Conservation (phyloP, 2,888 invertebrate genomes). For the Drosophila siamana region DNA sequence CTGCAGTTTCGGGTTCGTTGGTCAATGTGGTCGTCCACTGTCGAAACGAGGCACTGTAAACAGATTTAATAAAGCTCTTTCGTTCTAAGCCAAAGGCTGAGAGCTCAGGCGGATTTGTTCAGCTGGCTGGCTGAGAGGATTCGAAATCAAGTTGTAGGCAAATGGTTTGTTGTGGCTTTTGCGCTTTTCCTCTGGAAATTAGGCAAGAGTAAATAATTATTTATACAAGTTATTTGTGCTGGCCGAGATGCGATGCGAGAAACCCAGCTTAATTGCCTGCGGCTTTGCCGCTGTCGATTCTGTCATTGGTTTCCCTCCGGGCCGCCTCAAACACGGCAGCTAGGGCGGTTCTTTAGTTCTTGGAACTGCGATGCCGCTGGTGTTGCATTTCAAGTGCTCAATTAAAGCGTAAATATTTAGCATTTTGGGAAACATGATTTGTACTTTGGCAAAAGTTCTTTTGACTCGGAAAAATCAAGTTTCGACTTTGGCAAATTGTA, state of each 20-base stretch:
- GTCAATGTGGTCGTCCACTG: slow-evolving; percentile 64
- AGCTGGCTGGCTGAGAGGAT: background rate
- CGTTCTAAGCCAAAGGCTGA: background rate
- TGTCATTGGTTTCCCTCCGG: slow-evolving; percentile 35
- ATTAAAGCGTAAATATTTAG: slow-evolving; percentile 24
- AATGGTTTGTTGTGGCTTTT: slow-evolving; percentile 61
- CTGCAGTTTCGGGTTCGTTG: slow-evolving; percentile 55
- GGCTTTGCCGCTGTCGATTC: slow-evolving; percentile 49
- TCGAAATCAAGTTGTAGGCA: slow-evolving; percentile 51
- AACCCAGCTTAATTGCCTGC: slow-evolving; percentile 50
- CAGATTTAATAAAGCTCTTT: slow-evolving; percentile 56
- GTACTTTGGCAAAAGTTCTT: slow-evolving; percentile 2
- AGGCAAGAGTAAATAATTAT: slow-evolving; percentile 66
- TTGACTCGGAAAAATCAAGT: slow-evolving; percentile 20
- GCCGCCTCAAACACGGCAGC: background rate
- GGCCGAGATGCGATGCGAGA: slow-evolving; percentile 3
- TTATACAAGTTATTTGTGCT: slow-evolving; percentile 44
- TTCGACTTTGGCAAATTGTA: slow-evolving; percentile 35
- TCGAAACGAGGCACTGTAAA: slow-evolving; percentile 63
- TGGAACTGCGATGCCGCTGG: slow-evolving; percentile 4
- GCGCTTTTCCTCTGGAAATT: slow-evolving; percentile 48
- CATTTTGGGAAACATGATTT: slow-evolving; percentile 8
- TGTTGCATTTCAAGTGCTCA: slow-evolving; percentile 14
- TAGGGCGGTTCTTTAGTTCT: slow-evolving; percentile 7
- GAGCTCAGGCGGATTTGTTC: background rate